Evolutionary conservation across 2,888 invertebrate genomes (phyloP).

Genomic region (Nasonovia ribisnigri): DNA sequence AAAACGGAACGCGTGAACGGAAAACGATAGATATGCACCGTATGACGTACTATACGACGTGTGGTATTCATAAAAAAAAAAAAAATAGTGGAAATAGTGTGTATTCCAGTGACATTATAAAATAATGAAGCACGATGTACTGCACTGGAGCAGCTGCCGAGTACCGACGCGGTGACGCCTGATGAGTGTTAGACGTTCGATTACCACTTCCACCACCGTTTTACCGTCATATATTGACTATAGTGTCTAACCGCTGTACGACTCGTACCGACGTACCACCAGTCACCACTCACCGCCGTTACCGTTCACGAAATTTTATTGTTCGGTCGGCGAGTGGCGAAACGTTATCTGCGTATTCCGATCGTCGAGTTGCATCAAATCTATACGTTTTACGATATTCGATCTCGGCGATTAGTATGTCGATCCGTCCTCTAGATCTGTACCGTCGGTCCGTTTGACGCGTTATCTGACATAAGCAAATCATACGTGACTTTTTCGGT

Average conservation of each 20-base stretch:
- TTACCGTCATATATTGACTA: neutral
- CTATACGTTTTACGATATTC: neutral
- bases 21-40: slow-evolving; percentile 26
- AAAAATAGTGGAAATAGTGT: no score
- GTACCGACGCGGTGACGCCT: neutral
- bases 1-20: neutral
- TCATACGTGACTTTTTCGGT: neutral
- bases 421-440: neutral
- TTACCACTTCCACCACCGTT: neutral
- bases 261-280: neutral
- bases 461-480: neutral
- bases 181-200: neutral
- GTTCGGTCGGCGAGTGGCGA: neutral
- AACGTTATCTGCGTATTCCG: slow-evolving; percentile 26
- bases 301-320: neutral
- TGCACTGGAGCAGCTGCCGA: neutral
- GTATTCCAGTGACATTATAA: neutral
- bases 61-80: no score
- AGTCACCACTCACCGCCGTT: neutral
- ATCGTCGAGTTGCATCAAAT: neutral
- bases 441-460: neutral
- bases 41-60: no score
- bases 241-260: no score
- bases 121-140: neutral
- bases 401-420: neutral